Evolutionary conservation across 2,888 invertebrate species (phyloP).

Genomic region (Campaea margaritaria): DNA sequence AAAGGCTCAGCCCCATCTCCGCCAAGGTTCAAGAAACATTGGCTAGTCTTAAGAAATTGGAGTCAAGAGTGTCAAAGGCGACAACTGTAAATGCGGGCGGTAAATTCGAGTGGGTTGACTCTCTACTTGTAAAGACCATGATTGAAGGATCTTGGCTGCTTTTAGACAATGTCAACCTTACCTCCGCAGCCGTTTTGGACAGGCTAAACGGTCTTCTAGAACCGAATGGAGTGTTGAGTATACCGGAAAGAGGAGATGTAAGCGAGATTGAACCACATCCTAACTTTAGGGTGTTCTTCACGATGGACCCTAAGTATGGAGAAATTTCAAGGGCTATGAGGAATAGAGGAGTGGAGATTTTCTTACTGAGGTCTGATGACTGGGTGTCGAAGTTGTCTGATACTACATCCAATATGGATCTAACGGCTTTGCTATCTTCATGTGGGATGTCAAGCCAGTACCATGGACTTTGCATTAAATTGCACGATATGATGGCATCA

Average conservation of each 20-base stretch:
- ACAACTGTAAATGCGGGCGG: constrained; percentile 92
- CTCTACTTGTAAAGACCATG: constrained; percentile 93
- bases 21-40: constrained; percentile 58
- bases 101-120: constrained; percentile 97
- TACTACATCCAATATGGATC: constrained; percentile 72
- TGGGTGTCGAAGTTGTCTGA: constrained; percentile 62
- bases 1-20: constrained; percentile 38
- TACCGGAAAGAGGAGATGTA: constrained; percentile 96
- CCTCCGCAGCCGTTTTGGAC: constrained; percentile 98
- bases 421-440: constrained; percentile 72
- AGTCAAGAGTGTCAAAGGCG: constrained; percentile 76
- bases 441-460: constrained; percentile 70
- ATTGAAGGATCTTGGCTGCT: constrained; percentile 93
- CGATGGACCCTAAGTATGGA: constrained; percentile 97
- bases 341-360: constrained; percentile 97
- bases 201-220: constrained; percentile 98
- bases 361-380: constrained; percentile 67
- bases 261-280: constrained; percentile 93
- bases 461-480: constrained; percentile 66
- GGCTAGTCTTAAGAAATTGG: constrained; percentile 67
- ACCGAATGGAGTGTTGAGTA: constrained; percentile 93
- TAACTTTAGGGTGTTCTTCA: constrained; percentile 96
- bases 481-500: constrained; percentile 73
- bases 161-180: constrained; percentile 97
- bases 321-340: constrained; percentile 99